A percentile compares a stretch with the other conserved stretches of the same genome.
phyloP scores from a whole-genome alignment of 2,113 vertebrate genomes.

The Proteles cristata region DNA sequence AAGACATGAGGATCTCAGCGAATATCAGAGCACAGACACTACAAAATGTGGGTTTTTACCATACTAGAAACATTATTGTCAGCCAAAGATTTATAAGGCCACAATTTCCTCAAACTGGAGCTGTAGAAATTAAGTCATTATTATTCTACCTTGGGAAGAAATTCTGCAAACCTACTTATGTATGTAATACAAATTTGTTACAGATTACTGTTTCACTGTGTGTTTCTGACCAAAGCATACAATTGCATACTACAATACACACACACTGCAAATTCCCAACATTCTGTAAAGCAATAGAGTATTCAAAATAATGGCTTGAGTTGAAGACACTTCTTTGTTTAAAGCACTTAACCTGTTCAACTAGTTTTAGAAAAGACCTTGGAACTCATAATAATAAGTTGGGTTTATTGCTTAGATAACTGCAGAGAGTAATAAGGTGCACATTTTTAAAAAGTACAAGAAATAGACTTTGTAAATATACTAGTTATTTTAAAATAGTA shows the following conservation, averaged over 20 bases:
- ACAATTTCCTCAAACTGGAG: neutral
- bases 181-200: slow-evolving; percentile 40
- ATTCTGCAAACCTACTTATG: neutral
- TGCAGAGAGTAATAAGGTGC: neutral
- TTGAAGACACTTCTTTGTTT: slow-evolving; percentile 18
- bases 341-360: slow-evolving; percentile 2
- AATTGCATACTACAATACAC: neutral
- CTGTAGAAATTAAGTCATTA: slow-evolving; percentile 7
- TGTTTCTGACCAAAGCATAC: neutral
- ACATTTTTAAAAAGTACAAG: slow-evolving; percentile 24
- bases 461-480: neutral
- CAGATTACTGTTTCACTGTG: slow-evolving; percentile 6
- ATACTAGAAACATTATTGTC: neutral
- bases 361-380: slow-evolving; percentile 20
- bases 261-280: neutral
- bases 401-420: neutral
- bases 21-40: neutral
- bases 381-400: neutral
- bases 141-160: slow-evolving; percentile 3
- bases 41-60: neutral
- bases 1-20: neutral
- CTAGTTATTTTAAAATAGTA: slow-evolving; percentile 16
- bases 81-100: neutral
- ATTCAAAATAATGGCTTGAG: neutral
- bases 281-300: neutral